Conservation (phyloP, 2,888 invertebrate genomes). For the Pandemis corylana region DNA sequence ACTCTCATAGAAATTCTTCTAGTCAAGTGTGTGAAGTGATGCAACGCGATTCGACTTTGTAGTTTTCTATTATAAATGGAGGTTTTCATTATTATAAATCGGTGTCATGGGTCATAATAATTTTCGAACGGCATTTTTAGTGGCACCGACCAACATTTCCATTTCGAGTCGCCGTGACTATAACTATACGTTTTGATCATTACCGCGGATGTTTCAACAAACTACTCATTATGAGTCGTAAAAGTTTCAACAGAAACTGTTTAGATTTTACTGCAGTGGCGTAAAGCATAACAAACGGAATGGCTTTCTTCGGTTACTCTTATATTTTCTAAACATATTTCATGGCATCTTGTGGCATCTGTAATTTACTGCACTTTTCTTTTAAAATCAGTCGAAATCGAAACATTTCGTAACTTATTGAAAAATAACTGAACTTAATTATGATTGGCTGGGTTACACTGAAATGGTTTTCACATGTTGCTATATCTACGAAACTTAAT, state of each 20-base stretch:
- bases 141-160: neutral
- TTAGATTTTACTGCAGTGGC: conserved; percentile 36
- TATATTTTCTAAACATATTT: conserved; percentile 7
- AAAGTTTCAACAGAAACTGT: conserved; percentile 37
- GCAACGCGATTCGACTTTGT: neutral
- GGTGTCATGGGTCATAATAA: conserved; percentile 26
- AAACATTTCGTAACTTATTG: neutral
- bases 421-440: neutral
- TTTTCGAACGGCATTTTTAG: conserved; percentile 5
- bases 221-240: conserved; percentile 32
- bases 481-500: too few species aligned
- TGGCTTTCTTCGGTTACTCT: conserved; percentile 18
- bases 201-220: conserved; percentile 20
- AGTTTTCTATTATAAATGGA: neutral
- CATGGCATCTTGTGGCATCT: conserved; percentile 2
- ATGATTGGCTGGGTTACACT: too few species aligned
- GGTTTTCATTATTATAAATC: conserved; percentile 20
- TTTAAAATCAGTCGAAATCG: neutral
- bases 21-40: neutral
- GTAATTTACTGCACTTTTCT: conserved; percentile 1
- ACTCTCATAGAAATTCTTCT: neutral
- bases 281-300: conserved; percentile 19
- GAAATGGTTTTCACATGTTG: too few species aligned
- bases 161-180: conserved; percentile 12
- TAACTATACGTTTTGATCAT: conserved; percentile 17